Base-by-base conservation (phyloP, 2,113 vertebrate species). In the Thermophis baileyi region DNA sequence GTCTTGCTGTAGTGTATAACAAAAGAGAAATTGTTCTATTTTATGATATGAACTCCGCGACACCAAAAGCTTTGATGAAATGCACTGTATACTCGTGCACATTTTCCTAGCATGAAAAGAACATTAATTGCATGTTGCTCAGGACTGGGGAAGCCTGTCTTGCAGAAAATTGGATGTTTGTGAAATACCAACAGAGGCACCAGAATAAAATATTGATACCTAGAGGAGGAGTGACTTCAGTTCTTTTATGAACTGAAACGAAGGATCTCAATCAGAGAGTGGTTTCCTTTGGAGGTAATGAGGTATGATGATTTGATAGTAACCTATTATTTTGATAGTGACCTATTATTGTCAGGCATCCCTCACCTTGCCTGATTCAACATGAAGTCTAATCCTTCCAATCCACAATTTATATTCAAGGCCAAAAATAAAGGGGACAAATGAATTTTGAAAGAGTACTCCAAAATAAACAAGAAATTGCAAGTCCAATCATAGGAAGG, bases 281-380 rank as follows among this genome's bases (percentile, higher is more conserved):
- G 88, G 69, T 94, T 95, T 94, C 46, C 0, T 1, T 35, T 35
- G n/a, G 35, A n/a, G 3, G n/a, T n/a, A n/a, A n/a, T n/a, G n/a
- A n/a, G n/a, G 89, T 12, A 91, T 94, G 50, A 88, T 93, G 69
- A 95, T 95, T 88, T 92, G 44, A 93, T 40, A 88, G 94, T 35
- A 91, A 53, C 40, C 10, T 60, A 92, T 3, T 57, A 24, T 57
- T 94, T 88, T 92, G 44, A 93, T 44, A 88, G 94, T 35, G 89
- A 53, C 30, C 12, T 55, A 92, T 20, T 74, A 40, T 74, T 74
- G 18, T 35, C n/a, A 74, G n/a, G 14, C 63, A 74, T 35, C n/a
- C n/a, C 30, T 6, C n/a, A 0, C 63, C 30, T 18, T 7, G 14
- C n/a, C 63, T 8, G n/a, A 40, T 81, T 81, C 35, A 81, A 40